These are phyloP conservation scores for Gymnocephalus cernua DNA, from an alignment of 2,113 vertebrate genomes.

Conservation along the genomic window DNA sequence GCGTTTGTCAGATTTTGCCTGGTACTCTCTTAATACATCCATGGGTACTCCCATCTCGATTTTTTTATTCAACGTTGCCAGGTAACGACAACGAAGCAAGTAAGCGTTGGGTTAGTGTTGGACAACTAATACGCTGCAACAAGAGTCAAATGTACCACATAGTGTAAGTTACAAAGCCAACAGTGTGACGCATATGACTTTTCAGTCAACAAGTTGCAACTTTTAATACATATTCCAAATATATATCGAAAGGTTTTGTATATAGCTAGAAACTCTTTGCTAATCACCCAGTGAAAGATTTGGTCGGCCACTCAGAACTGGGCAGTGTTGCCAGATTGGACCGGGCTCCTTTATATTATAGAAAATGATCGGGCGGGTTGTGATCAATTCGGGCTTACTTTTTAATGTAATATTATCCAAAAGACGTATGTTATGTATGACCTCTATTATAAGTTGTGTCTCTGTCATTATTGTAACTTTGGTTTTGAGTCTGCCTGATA, in stretches of 20 bases:
- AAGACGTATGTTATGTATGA: neutral
- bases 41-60: neutral
- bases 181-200: rapidly evolving
- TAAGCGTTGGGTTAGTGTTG: slow-evolving; percentile 38
- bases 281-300: slow-evolving; percentile 59
- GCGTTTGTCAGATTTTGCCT: slow-evolving; percentile 1
- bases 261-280: neutral
- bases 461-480: neutral
- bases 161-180: neutral
- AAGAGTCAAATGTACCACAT: neutral
- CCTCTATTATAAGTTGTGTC: neutral
- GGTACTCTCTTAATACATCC: too few relatives aligned
- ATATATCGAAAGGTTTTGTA: neutral
- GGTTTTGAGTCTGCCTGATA: neutral
- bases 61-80: slow-evolving; percentile 46
- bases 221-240: neutral
- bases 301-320: slow-evolving; percentile 54
- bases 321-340: neutral
- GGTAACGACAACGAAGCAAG: slow-evolving; percentile 57
- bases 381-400: neutral
- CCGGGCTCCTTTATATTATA: neutral
- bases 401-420: neutral
- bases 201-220: neutral
- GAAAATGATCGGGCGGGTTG: too few relatives aligned
- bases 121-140: slow-evolving; percentile 43